A percentile compares a stretch with the other conserved stretches of the same genome.
phyloP scores from a whole-genome alignment of 2,888 invertebrate genomes.

The Seira ritae region DNA sequence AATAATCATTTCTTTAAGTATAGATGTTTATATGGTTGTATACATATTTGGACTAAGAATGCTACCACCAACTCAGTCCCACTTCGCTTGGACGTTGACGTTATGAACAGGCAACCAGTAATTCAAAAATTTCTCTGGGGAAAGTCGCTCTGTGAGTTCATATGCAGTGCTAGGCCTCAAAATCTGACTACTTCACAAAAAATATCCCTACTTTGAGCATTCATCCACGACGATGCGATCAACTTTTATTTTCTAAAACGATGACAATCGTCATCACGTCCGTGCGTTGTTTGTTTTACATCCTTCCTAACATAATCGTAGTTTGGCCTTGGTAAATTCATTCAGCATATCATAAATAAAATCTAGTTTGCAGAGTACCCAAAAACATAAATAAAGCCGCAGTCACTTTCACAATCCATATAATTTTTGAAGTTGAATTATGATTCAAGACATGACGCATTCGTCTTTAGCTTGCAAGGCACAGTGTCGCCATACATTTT shows the following conservation, averaged over 20 bases:
- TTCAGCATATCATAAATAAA: not conserved
- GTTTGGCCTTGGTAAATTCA: slow-evolving; percentile 9
- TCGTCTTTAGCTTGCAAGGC: slow-evolving; percentile 3
- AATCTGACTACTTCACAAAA: no score
- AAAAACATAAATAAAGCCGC: not conserved
- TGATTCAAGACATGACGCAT: not conserved
- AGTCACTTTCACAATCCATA: slow-evolving; percentile 6
- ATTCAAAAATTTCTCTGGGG: no score
- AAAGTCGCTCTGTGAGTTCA: no score
- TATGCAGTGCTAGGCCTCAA: no score
- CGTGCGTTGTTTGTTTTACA: not conserved
- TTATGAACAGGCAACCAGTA: no score
- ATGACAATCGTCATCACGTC: slow-evolving; percentile 11
- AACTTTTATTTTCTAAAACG: not conserved
- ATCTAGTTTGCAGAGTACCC: not conserved
- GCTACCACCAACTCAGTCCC: no score
- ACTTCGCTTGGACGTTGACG: no score
- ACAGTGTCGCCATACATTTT: slow-evolving; percentile 3
- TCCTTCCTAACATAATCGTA: not conserved
- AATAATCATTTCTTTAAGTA: no score
- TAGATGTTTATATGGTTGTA: no score
- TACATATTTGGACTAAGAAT: no score
- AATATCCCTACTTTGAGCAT: no score
- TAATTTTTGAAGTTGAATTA: not conserved
- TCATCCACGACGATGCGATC: not conserved